phyloP scores from a whole-genome alignment of 2,113 vertebrate species.

The Elephas maximus region DNA sequence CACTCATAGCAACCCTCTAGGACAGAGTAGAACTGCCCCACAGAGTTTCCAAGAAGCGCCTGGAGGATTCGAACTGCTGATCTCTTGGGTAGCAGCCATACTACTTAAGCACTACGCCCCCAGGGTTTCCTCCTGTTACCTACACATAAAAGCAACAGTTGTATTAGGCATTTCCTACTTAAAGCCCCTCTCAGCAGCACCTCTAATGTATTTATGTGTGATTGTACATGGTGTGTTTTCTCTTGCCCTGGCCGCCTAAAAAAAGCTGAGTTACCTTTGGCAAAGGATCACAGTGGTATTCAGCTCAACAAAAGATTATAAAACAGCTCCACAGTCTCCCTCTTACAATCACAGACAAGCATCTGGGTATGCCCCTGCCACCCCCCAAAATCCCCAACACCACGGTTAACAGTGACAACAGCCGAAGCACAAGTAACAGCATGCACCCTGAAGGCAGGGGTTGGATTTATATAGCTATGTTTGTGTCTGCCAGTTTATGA shows the following conservation, averaged over 20 bases:
- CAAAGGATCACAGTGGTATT: not conserved
- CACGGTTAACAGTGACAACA: not conserved
- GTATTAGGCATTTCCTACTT: not conserved
- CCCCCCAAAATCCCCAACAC: not conserved
- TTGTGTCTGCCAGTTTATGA: not conserved
- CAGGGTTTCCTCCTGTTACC: too few relatives aligned
- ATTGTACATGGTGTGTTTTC: not conserved
- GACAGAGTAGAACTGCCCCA: too few relatives aligned
- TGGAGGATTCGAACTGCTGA: too few relatives aligned
- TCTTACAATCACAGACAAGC: not conserved
- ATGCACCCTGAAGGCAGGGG: not conserved
- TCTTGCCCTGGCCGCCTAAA: not conserved
- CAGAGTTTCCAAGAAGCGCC: too few relatives aligned
- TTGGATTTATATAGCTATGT: not conserved
- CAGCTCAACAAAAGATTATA: not conserved
- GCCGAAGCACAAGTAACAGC: not conserved
- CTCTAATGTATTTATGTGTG: not conserved
- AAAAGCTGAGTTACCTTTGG: conserved; percentile 10
- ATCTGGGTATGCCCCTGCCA: not conserved
- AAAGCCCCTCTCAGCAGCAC: not conserved
- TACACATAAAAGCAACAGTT: not conserved
- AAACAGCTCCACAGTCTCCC: not conserved
- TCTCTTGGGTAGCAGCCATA: too few relatives aligned
- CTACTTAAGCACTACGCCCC: too few relatives aligned
- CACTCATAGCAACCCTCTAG: too few relatives aligned